Percentiles rank a stretch among this genome's conserved stretches.
Conservation (phyloP, 2,113 vertebrate genomes). For the Oplegnathus fasciatus region DNA sequence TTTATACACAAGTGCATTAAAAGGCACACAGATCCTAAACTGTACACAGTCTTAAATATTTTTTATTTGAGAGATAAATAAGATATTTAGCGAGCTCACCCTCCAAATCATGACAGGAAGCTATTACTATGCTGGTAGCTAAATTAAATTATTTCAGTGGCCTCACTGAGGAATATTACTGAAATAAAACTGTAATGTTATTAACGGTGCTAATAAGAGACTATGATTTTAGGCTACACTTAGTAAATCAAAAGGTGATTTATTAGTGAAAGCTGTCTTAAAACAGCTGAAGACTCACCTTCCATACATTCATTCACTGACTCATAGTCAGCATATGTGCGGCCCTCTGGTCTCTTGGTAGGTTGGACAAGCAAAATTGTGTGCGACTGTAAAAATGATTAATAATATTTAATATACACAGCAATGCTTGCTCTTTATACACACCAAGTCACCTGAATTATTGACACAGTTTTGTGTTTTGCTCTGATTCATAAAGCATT, state of each 20-base stretch:
- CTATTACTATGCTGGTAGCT: background rate
- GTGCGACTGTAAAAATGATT: conserved; percentile 88
- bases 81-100: background rate
- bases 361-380: conserved; percentile 98
- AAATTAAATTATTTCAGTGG: background rate
- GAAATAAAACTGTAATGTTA: background rate
- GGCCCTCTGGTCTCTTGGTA: conserved; percentile 97
- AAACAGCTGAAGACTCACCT: conserved; percentile 82
- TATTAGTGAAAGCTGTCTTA: background rate
- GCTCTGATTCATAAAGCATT: background rate
- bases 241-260: background rate
- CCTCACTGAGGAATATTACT: background rate
- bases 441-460: background rate
- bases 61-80: background rate
- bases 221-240: background rate
- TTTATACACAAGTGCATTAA: too few relatives aligned
- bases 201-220: background rate
- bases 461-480: background rate
- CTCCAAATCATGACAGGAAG: background rate
- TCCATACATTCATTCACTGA: conserved; percentile 99
- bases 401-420: conserved; percentile 37
- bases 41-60: background rate
- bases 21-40: background rate
- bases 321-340: conserved; percentile 98
- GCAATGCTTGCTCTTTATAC: background rate